These are phyloP conservation scores for Mesoclemmys tuberculata DNA, from an alignment of 2,113 vertebrate genomes.

Conservation along the genomic window DNA sequence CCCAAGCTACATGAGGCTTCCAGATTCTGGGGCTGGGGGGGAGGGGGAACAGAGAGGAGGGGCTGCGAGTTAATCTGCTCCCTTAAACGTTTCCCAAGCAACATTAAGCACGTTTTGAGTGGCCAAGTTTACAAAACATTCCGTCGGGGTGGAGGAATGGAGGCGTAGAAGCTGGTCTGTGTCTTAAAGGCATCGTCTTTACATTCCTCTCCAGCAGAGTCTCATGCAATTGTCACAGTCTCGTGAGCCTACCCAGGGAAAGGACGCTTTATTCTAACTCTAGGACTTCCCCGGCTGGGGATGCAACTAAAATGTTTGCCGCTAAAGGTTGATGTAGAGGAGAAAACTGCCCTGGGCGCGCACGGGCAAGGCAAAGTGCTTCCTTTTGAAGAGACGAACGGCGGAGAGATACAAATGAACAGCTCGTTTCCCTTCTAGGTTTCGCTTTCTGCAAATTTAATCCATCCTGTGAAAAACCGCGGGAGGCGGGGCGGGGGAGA, in stretches of 20 bases:
- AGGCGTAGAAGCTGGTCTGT: too few relatives aligned
- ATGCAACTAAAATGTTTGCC: background rate
- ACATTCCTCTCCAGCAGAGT: background rate
- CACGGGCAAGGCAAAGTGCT: background rate
- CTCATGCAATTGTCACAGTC: background rate
- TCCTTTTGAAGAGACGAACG: background rate
- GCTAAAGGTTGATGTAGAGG: background rate
- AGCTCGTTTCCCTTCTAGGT: background rate
- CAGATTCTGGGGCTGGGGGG: background rate
- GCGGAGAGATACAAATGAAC: background rate
- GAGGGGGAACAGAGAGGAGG: slow-evolving; percentile 9
- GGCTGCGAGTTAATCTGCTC: background rate
- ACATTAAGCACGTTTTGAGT: background rate
- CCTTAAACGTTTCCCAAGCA: background rate
- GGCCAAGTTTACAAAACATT: background rate
- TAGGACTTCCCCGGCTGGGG: background rate
- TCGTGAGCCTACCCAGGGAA: background rate
- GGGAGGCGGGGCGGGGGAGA: too few relatives aligned
- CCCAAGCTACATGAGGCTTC: slow-evolving; percentile 55
- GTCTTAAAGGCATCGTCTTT: background rate
- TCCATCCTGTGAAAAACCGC: background rate
- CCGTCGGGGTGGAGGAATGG: background rate
- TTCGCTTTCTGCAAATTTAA: background rate
- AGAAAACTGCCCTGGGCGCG: background rate
- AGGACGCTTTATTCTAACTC: background rate